Evolutionary conservation across 1,140 invertebrate species (phyloP), one percentile per base, ranked within the genome.

Genomic region (Drosophila pectinifera): DNA sequence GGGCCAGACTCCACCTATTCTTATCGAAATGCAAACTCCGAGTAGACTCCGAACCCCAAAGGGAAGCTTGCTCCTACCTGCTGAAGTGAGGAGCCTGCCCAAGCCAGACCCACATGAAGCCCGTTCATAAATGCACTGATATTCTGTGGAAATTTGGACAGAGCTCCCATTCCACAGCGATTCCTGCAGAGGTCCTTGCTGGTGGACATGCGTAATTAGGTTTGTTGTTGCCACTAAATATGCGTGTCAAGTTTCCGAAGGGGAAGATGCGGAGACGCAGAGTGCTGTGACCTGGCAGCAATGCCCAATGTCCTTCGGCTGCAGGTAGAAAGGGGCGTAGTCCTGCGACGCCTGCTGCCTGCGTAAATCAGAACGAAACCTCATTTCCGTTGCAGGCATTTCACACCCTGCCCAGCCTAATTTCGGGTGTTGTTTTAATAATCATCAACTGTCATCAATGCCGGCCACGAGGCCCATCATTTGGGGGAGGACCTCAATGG

Each of bases 381-480:
- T 89, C 83, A 88, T 88, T 88, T 88, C 83, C 83, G 75, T 79
- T 88, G 83, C 83, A 88, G 83, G 73, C 76, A 88, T 89, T 88
- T 89, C 75, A 77, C 75, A 79, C 79, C 42, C 64, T 24, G 18
- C 36, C 28, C 41, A 26, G 65, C 22, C 67, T 76, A 88, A 82
- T 83, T 83, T 69, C 42, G 67, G 65, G 79, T 64, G 80, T 88
- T 89, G 84, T 81, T 88, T 88, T 80, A 89, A 88, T 88, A 88
- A 88, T 89, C 70, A 89, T 80, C 81, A 80, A 73, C 78, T 88
- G 83, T 89, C 84, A 89, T 88, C 83, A 78, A 73, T 78, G 65
- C 61, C 42, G 64, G 36, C n/a, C 26, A 36, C 20, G 55, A 45
- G 26, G 34, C 28, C 42, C 49, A 55, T 42, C 70, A 53, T 39